Evolutionary conservation across 2,797 vertebrate genomes (phyloP).

Genomic region (Lagodon rhomboides): DNA sequence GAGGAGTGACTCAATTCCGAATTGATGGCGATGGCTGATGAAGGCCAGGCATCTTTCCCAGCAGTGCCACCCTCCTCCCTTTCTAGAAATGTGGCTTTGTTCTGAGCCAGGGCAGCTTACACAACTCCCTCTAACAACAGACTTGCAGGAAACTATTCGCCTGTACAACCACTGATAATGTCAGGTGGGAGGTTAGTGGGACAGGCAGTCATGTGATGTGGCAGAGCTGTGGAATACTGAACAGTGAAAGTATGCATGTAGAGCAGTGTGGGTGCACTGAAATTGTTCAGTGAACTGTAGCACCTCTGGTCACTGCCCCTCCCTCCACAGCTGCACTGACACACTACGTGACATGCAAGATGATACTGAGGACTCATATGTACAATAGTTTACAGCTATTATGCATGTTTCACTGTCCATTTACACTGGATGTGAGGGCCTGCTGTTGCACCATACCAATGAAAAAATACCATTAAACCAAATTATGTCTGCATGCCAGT

Average conservation of each 20-base stretch:
- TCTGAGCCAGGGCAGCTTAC: constrained; percentile 51
- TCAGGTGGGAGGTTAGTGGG: constrained; percentile 59
- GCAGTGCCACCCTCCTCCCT: constrained; percentile 57
- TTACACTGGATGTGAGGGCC: not conserved
- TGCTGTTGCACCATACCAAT: not conserved
- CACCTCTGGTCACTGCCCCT: constrained; percentile 7
- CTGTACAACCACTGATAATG: constrained; percentile 57
- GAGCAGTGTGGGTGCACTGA: constrained; percentile 15
- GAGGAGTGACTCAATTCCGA: constrained; percentile 79
- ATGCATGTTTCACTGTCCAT: not conserved
- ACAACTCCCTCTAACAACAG: constrained; percentile 47
- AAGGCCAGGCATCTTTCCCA: constrained; percentile 73
- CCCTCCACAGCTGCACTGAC: constrained; percentile 14
- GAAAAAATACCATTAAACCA: not conserved
- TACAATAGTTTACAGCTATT: not conserved
- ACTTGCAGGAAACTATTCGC: constrained; percentile 50
- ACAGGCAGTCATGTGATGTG: constrained; percentile 57
- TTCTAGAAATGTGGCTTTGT: constrained; percentile 56
- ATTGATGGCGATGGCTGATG: constrained; percentile 73
- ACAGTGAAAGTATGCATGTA: constrained; percentile 27
- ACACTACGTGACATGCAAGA: constrained; percentile 4
- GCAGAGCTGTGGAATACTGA: constrained; percentile 44
- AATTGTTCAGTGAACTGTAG: constrained; percentile 42
- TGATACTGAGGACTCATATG: constrained; percentile 6
- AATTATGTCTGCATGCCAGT: not conserved